Percentiles rank a stretch among this genome's conserved stretches.
Conservation (phyloP, 2,113 vertebrate genomes). For the Sander vitreus region DNA sequence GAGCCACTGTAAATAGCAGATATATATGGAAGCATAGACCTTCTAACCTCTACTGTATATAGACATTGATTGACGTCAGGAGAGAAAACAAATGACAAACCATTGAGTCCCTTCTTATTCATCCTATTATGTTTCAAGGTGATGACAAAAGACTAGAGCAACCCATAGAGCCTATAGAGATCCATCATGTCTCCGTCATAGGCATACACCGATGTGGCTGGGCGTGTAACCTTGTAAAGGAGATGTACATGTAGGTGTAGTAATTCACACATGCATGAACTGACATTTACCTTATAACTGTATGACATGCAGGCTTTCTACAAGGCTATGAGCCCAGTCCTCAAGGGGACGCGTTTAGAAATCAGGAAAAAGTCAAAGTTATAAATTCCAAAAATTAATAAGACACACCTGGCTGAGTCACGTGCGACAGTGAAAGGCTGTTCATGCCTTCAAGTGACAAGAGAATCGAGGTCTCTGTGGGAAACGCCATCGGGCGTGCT, state of each 20-base stretch:
- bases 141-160: constrained; percentile 17
- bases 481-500: constrained; percentile 21
- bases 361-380: constrained; percentile 57
- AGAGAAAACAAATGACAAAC: constrained; percentile 32
- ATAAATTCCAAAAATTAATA: constrained; percentile 57
- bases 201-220: constrained; percentile 18
- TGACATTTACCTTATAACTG: constrained; percentile 7
- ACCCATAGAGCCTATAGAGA: constrained; percentile 22
- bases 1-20: not conserved
- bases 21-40: constrained; percentile 3
- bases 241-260: constrained; percentile 9
- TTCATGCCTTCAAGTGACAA: constrained; percentile 33
- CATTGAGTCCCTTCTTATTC: constrained; percentile 15
- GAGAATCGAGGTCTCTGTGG: constrained; percentile 54
- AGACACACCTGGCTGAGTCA: constrained; percentile 63
- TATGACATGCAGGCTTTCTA: not conserved
- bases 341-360: not conserved
- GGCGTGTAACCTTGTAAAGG: constrained; percentile 62
- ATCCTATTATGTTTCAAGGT: constrained; percentile 59
- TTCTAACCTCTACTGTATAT: not conserved
- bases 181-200: constrained; percentile 30
- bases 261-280: constrained; percentile 52
- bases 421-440: constrained; percentile 3
- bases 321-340: not conserved
- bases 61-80: constrained; percentile 55